A percentile compares a stretch with the other conserved stretches of the same genome.
phyloP scores from a whole-genome alignment of 2,113 vertebrate genomes.

The human (Homo sapiens) region DNA sequence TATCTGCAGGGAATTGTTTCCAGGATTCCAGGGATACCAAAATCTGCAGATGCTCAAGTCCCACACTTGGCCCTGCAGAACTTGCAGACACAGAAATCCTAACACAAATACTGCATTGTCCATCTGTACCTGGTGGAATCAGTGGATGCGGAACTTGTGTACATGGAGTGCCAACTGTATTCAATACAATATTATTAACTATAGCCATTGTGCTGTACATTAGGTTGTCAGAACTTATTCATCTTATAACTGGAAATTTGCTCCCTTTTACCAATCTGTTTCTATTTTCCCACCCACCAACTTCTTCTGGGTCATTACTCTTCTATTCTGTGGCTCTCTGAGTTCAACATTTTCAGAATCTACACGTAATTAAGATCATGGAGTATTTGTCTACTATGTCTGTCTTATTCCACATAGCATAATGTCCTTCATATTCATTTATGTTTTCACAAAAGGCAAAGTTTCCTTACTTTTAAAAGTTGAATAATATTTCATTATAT shows the following conservation, averaged over 20 bases:
- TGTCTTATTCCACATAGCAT: neutral
- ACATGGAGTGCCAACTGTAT: neutral
- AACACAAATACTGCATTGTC: neutral
- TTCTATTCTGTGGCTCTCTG: neutral
- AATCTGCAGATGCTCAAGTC: neutral
- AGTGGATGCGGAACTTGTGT: neutral
- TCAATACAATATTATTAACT: neutral
- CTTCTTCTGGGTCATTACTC: neutral
- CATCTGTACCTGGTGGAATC: neutral
- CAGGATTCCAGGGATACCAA: neutral
- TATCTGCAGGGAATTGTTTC: neutral
- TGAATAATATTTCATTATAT: neutral
- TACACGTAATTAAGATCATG: neutral
- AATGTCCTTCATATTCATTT: neutral
- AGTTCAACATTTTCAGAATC: neutral
- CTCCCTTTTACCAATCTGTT: too few relatives aligned
- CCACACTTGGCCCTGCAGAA: neutral
- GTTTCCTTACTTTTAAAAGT: neutral
- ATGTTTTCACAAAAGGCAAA: neutral
- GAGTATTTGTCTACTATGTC: neutral
- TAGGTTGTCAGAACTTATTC: neutral
- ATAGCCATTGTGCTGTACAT: neutral
- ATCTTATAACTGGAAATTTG: neutral
- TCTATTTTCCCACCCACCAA: too few relatives aligned
- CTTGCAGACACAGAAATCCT: neutral